Evolutionary conservation across 2,888 invertebrate genomes (phyloP), one percentile per base, ranked within the genome.

Genomic region (Eupithecia subumbrata): DNA sequence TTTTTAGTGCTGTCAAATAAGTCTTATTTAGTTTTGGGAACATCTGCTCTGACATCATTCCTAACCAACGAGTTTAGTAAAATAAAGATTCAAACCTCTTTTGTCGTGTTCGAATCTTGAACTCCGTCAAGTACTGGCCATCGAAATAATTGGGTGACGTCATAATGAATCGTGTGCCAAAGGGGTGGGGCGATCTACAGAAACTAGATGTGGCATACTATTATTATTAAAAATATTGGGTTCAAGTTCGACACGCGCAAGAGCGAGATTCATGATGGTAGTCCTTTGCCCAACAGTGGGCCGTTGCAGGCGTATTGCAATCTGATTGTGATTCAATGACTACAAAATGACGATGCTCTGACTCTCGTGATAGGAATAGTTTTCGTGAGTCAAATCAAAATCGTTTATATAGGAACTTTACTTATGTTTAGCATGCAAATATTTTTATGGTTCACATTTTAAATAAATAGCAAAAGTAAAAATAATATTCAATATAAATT

Each of bases 91-190:
- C 12, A 60, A 25, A 60, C 25, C 60, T 60, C 12, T 60, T 60
- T 60, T 14, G 25, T 60, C 11, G 25, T 60, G 56, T 56, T 56
- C 56, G 56, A 56, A 22, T 56, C 11, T 56, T 56, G 22, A 56
- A 56, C 56, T 56, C 12, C 12, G n/a, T 52, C 52, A 4, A 56
- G 52, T 56, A 56, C 52, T 56, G 66, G 66, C 52, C 56, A 34
- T 74, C 68, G 69, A 74, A 67, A 69, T 73, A 73, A 76, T 76
- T 75, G 48, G 60, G 60, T 60, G 60, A 60, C 60, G 60, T 60
- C 60, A 60, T 60, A 60, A 60, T 60, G 60, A 22, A 25, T 5
- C 60, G 60, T 60, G 60, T 60, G 22, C 25, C 60, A 60, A 60
- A 14, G 60, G 52, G 60, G 60, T 5, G 60, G 12, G 60, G 22